phyloP scores from a whole-genome alignment of 2,113 vertebrate genomes.

The Chionomys nivalis region DNA sequence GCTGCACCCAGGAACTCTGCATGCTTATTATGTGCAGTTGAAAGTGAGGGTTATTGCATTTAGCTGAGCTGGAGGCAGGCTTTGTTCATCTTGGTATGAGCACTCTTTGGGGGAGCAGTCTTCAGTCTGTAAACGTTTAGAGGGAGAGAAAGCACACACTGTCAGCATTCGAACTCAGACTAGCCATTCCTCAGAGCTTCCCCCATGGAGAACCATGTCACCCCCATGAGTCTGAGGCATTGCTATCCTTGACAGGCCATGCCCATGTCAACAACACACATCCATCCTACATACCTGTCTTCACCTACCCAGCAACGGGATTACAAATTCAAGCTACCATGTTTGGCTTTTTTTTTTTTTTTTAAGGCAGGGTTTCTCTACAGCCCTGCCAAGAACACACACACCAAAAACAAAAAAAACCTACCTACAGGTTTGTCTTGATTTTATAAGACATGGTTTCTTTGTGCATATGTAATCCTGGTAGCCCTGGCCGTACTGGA shows the following conservation, averaged over 20 bases:
- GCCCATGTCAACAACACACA: neutral
- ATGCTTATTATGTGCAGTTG: neutral
- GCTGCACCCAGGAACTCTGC: neutral
- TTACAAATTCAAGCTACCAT: neutral
- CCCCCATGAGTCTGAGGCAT: neutral
- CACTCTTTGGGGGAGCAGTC: neutral
- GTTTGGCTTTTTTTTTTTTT: too few relatives aligned
- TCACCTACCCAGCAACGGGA: neutral
- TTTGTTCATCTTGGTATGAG: neutral
- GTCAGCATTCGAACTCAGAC: neutral
- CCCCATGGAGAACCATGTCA: too few relatives aligned
- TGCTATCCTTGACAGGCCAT: neutral
- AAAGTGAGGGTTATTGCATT: neutral
- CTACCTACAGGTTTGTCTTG: too few relatives aligned
- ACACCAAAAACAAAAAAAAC: too few relatives aligned
- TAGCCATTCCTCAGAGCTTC: neutral
- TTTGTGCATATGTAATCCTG: too few relatives aligned
- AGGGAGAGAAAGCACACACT: neutral
- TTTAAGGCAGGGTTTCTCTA: too few relatives aligned
- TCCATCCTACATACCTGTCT: neutral
- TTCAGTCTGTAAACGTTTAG: neutral
- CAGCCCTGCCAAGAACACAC: too few relatives aligned
- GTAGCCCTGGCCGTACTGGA: too few relatives aligned
- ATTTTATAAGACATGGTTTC: too few relatives aligned
- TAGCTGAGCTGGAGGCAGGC: neutral